Base-by-base conservation (phyloP, 1,140 invertebrate species). In the Leptinotarsa undecemlineata region DNA sequence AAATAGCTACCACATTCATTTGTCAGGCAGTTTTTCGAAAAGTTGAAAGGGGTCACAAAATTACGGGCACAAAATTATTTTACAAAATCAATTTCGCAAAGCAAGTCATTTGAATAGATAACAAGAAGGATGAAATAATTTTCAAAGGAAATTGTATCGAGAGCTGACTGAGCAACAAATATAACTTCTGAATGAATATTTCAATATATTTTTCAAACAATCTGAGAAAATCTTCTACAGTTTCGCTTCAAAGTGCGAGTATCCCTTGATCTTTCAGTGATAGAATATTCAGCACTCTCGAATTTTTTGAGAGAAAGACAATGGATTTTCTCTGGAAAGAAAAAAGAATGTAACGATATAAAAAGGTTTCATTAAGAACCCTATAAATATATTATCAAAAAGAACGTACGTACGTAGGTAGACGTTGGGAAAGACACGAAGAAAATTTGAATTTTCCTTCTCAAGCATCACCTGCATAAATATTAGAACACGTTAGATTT, bases 401-500 rank as follows among this genome's bases (percentile, higher is more conserved):
- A 70, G 68, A 70, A 51, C 48, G 68, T 42, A 19, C 68, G 51
- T 70, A 51, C 48, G 48, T 33, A 71, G 68, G 33, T 20, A 71
- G 68, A 20, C 17, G 33, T 21, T 19, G 11, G 33, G 19, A 19
- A 26, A 72, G 48, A 11, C 33, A 11, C 3, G 8, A 42, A 72
- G 73, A 73, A 77, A 68, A 72, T 72, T 68, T 68, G 33, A 68
- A 68, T 73, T 76, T 71, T 42, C 68, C 48, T 64, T 51, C 61
- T 61, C 64, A 51, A 48, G 64, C 72, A 70, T 61, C 76, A 74
- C 76, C 76, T 74, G 73, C 73, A 77, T 76, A 73, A 78, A 76
- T 76, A 74, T 76, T 76, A 77, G 68, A 78, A 74, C 67, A 77
- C 69, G 71, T 77, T 70, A 72, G 73, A 77, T 77, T 77, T 77